Base-by-base conservation (phyloP, 2,797 vertebrate species). In the Sebastes dallii region DNA sequence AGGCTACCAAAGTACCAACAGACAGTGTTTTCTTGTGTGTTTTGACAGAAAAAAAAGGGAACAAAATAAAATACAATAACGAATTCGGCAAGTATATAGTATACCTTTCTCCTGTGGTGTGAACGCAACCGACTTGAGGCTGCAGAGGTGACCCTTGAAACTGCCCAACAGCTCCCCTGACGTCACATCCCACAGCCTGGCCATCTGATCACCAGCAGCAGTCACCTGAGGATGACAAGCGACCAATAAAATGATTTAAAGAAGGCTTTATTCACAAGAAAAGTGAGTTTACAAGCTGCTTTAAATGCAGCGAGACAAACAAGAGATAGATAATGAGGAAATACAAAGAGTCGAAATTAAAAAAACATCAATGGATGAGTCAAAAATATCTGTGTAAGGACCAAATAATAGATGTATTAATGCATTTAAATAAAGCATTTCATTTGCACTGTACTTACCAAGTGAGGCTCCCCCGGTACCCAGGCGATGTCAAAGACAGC, bases 401-500 rank as follows among this genome's bases (percentile, higher is more conserved):
- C n/a, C 11, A 46, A 22, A 72, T 29, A 46, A 10, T 27, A n/a
- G 18, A 10, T n/a, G 7, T 25, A 24, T 50, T 25, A 4, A 69
- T 54, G 66, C 46, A 54, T 42, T 42, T 11, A 69, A 70, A 16
- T 16, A 7, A 7, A 54, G 16, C 6, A n/a, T 55, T 66, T 54
- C 2, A 25, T 29, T 16, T 22, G 3, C 4, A 5, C 9, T 61
- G 29, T 16, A 92, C 97, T 96, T 93, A 99, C 99, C 91, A 99
- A 90, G 30, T 94, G 96, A 89, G 96, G 90, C 73, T 98, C 97
- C 24, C 96, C 96, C 14, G 99, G 98, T 65, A 99, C 96, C 99
- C 99, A 99, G 36, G 98, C 97, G 36, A 99, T 92, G 83, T 99
- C 99, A 95, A 99, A 99, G 24, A 99, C 98, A 1, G 98, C 99